Evolutionary conservation across 1,140 invertebrate species (phyloP), one percentile per base, ranked within the genome.

Genomic region (Hermetia illucens): DNA sequence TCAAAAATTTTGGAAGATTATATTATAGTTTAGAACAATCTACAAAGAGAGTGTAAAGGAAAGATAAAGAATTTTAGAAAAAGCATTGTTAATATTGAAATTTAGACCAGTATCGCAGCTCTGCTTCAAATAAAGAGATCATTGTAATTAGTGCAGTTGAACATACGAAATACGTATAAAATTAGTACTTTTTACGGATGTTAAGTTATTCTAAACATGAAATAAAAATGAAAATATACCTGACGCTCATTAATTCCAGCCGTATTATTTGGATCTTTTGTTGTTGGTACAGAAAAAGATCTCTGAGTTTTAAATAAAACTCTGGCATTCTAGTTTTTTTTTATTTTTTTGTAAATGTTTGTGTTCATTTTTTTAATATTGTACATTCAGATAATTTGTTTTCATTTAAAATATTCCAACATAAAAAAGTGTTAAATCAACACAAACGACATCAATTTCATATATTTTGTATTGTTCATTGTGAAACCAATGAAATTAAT

Each of bases 291-390:
- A 44, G 85, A 90, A 61, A 86, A 88, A 38, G 86, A 90, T 51
- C 88, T 72, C 63, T 89, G 85, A 47, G 86, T 87, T 71, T 85
- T 88, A 65, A 89, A 86, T 63, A 83, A 75, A 69, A 82, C 81
- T 63, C 82, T 70, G 53, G 76, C 77, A 57, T 70, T 58, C 56
- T 34, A 34, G 8, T 8, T 25, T 25, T 25, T 25, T 8, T n/a
- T n/a, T n/a, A n/a, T n/a, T n/a, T 58, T 34, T 35, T 10, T 35
- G 10, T 4, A 5, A 33, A 33, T 33, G 16, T 33, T 33, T 33
- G n/a, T n/a, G n/a, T n/a, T n/a, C n/a, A n/a, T n/a, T 33, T 5
- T 5, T 31, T 31, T 6, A 17, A 33, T 4, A n/a, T n/a, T 17
- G 12, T 15, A 33, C 30, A 31, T 13, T n/a, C n/a, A n/a, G n/a